A percentile compares a stretch with the other conserved stretches of the same genome.
These are phyloP conservation scores for Ptyas mucosa DNA, from an alignment of 2,113 vertebrate species.

Conservation along the genomic window DNA sequence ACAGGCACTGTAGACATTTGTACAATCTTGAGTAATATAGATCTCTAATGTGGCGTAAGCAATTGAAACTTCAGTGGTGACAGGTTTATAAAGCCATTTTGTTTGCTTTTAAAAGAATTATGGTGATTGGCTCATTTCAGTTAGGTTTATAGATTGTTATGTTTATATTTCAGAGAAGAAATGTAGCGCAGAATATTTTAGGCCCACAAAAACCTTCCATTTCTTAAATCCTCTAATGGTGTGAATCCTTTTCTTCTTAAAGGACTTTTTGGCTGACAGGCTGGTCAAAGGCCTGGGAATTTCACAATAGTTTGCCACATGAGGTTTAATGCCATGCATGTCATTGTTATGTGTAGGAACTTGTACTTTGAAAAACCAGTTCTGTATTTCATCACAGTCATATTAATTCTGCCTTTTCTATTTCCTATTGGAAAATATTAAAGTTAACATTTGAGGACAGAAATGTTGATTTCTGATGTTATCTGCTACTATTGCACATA, in stretches of 20 bases:
- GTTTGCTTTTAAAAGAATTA: constrained; percentile 28
- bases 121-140: constrained; percentile 23
- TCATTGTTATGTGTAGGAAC: neutral
- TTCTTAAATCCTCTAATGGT: neutral
- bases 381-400: neutral
- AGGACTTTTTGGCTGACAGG: neutral
- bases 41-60: constrained; percentile 10
- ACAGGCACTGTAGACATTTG: neutral
- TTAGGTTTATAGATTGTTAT: neutral
- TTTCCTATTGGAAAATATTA: neutral
- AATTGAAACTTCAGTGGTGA: constrained; percentile 18
- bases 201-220: neutral
- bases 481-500: neutral
- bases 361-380: neutral
- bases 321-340: neutral
- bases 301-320: neutral
- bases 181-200: constrained; percentile 1
- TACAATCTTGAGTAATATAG: constrained; percentile 12
- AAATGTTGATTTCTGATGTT: neutral
- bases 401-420: neutral
- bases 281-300: neutral
- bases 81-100: constrained; percentile 15
- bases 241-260: neutral
- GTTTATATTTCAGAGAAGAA: constrained; percentile 22
- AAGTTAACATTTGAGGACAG: neutral